A percentile compares a stretch with the other conserved stretches of the same genome.
Conservation (phyloP, 92 coral and sea anemone genomes). For the Zoanthus sansibaricus region DNA sequence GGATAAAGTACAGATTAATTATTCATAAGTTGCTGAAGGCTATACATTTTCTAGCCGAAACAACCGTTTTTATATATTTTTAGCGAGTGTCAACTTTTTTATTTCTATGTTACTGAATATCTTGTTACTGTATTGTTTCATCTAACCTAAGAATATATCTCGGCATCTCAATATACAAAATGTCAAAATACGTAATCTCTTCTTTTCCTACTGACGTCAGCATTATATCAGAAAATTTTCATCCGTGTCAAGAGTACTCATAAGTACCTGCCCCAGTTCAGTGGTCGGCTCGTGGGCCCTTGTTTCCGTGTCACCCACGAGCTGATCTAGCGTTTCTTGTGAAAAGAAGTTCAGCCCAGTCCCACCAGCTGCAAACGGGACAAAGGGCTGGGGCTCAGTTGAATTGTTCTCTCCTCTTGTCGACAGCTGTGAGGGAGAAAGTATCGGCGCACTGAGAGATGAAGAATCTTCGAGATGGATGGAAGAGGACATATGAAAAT, state of each 20-base stretch:
- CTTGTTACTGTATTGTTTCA: too few species aligned
- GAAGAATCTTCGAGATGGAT: slow-evolving; percentile 4
- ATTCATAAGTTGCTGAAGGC: too few species aligned
- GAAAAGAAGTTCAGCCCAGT: slow-evolving; percentile 31
- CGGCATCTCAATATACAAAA: too few species aligned
- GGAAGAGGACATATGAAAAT: not conserved
- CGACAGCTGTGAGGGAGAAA: slow-evolving; percentile 11
- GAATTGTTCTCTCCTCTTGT: not conserved
- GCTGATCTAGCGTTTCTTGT: slow-evolving; percentile 34
- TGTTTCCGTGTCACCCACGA: slow-evolving; percentile 13
- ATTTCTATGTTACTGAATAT: too few species aligned
- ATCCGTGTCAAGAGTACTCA: slow-evolving; percentile 37
- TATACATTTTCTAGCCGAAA: too few species aligned
- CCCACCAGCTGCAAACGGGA: slow-evolving; percentile 21
- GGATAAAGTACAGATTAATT: too few species aligned
- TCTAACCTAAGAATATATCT: too few species aligned
- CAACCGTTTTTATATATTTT: too few species aligned
- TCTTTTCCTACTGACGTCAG: too few species aligned
- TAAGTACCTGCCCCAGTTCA: slow-evolving; percentile 32
- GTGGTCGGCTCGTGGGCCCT: slow-evolving; percentile 34
- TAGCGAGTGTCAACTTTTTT: too few species aligned
- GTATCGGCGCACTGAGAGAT: slow-evolving; percentile 3
- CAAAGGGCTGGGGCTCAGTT: slow-evolving; percentile 21
- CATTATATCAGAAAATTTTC: slow-evolving; percentile 28
- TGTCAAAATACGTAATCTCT: too few species aligned